Evolutionary conservation across 2,113 vertebrate genomes (phyloP), one percentile per base, ranked within the genome.

Genomic region (Parotia lawesii): DNA sequence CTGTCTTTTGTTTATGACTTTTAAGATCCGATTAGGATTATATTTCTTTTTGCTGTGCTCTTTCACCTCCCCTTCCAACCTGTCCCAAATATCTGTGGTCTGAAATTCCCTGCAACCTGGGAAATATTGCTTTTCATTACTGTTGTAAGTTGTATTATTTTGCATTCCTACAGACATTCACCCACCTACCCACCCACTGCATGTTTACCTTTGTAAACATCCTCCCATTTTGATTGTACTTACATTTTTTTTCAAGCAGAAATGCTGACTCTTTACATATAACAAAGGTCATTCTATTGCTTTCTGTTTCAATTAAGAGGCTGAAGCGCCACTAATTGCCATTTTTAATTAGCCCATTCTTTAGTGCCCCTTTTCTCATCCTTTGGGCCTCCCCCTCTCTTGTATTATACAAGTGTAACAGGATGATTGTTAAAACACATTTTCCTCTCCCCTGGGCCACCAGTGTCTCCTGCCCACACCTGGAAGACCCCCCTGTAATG

Each of bases 1-100:
- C 78, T 94, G 35, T 64, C 80, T 91, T 95, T 84, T 96, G 60
- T 93, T 96, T 93, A 91, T 78, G 71, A 95, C 83, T 96, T 93
- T 89, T 73, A 82, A 92, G 82, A 80, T 93, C 80, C 53, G 94
- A 56, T 93, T 95, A 91, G 71, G 85, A 75, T 94, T 79, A 27
- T 87, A 82, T 89, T 96, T 96, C 67, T 85, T 72, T 89, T 82
- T 80, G 45, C 50, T 93, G 5, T 75, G 69, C 47, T 89, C 16
- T 91, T 94, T 82, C 40, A 54, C 50, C 51, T 93, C 31, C 25
- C 19, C 33, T 89, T 92, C 37, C 57, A 83, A 70, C n/a, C 56
- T 76, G 57, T 64, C 78, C 44, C 51, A 42, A 48, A 91, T 56
- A 90, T 53, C 77, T 92, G 86, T 66, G 40, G 24, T 69, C 58